Evolutionary conservation across 2,888 invertebrate genomes (phyloP).

Genomic region (Sphaerophoria rueppellii): DNA sequence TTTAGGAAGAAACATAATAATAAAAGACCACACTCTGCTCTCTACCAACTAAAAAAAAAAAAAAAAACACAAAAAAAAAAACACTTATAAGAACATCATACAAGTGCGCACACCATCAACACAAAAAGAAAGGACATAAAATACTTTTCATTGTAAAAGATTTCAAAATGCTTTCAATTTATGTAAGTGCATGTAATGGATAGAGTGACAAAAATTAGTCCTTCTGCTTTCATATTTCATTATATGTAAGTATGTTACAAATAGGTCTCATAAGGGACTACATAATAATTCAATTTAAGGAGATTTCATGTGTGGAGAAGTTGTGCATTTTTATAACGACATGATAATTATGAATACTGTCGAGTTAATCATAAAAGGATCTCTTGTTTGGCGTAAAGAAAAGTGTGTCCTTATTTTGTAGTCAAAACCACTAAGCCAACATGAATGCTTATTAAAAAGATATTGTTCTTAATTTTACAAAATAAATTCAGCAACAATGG

Average conservation of each 20-base stretch:
- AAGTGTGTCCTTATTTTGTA: background rate
- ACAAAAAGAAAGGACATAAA: background rate
- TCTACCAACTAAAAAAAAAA: background rate
- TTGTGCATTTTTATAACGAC: conserved; percentile 18
- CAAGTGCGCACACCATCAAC: background rate
- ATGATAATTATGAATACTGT: background rate
- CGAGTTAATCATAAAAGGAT: background rate
- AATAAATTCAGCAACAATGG: too few species aligned
- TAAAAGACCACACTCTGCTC: conserved; percentile 1
- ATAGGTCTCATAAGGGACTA: conserved; percentile 5
- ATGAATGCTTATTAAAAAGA: too few species aligned
- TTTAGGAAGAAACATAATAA: conserved; percentile 7
- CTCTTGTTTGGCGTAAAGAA: background rate
- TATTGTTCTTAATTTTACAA: too few species aligned
- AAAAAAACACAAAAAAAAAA: background rate
- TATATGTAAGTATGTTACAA: conserved; percentile 5
- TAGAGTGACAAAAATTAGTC: conserved; percentile 31
- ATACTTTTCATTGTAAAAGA: background rate
- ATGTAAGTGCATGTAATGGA: conserved; percentile 46
- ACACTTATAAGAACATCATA: background rate
- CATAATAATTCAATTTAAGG: conserved; percentile 38
- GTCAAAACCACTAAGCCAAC: too few species aligned
- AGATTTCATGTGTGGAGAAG: conserved; percentile 25
- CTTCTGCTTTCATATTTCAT: conserved; percentile 7
- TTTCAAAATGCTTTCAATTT: conserved; percentile 36